Evolutionary conservation across 2,888 invertebrate genomes (phyloP).

Genomic region (Tenthredo mesomela): DNA sequence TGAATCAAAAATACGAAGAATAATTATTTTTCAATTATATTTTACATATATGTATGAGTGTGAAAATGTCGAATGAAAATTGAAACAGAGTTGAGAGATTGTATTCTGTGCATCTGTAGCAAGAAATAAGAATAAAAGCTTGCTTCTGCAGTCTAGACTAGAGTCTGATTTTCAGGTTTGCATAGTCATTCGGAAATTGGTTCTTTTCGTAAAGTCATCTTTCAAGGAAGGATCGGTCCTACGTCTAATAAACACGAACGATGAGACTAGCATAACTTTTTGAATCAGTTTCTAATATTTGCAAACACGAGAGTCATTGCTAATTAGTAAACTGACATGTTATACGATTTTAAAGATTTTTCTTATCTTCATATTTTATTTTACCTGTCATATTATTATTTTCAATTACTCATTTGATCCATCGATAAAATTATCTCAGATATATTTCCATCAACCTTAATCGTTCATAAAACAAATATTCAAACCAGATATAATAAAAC

Average conservation of each 20-base stretch:
- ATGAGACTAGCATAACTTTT: conserved; percentile 41
- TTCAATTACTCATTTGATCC: neutral
- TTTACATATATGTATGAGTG: neutral
- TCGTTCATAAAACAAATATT: neutral
- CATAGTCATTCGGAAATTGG: conserved; percentile 68
- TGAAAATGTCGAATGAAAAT: neutral
- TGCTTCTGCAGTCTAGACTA: conserved; percentile 48
- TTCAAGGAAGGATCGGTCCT: conserved; percentile 58
- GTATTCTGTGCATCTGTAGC: neutral
- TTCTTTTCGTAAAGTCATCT: conserved; percentile 66
- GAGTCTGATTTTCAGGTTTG: conserved; percentile 57
- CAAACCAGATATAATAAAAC: neutral
- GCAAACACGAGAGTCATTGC: conserved; percentile 55
- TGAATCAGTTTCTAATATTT: conserved; percentile 53
- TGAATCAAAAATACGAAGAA: neutral
- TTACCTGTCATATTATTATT: neutral
- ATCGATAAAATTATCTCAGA: neutral
- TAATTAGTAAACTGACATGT: conserved; percentile 54
- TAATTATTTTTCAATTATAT: neutral
- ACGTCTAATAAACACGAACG: conserved; percentile 45
- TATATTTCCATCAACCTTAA: neutral
- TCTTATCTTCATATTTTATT: neutral
- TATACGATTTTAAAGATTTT: neutral
- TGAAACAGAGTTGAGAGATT: neutral
- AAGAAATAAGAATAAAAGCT: conserved; percentile 10